Evolutionary conservation across 2,888 invertebrate species (phyloP).

Genomic region (Thymelicus acteon): DNA sequence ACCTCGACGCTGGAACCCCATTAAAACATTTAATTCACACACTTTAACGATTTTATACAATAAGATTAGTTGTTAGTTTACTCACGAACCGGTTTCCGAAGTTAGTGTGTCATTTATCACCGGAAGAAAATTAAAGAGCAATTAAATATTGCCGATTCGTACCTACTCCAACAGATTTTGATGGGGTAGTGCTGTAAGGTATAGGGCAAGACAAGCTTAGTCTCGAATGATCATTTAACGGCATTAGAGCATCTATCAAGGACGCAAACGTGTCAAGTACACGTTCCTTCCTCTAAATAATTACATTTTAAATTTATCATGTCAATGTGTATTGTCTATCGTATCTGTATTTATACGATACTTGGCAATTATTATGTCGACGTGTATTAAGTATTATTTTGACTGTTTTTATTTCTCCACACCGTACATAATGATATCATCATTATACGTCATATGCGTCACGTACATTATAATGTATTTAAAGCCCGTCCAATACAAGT

Average conservation of each 20-base stretch:
- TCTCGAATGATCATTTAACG: slow-evolving; percentile 29
- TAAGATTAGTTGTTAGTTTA: slow-evolving; percentile 73
- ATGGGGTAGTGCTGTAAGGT: slow-evolving; percentile 43
- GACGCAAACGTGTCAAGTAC: neutral
- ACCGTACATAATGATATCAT: too few relatives aligned
- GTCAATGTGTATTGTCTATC: neutral
- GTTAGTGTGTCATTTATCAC: slow-evolving; percentile 44
- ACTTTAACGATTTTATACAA: slow-evolving; percentile 53
- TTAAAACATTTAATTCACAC: slow-evolving; percentile 78
- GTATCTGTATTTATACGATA: neutral
- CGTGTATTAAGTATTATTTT: too few relatives aligned
- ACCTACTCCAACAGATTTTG: slow-evolving; percentile 23
- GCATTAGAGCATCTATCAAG: slow-evolving; percentile 3
- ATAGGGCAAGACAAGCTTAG: slow-evolving; percentile 48
- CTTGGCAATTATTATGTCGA: too few relatives aligned
- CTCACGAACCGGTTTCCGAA: slow-evolving; percentile 54
- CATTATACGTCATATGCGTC: too few relatives aligned
- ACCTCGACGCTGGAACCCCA: slow-evolving; percentile 85
- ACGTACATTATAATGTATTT: too few relatives aligned
- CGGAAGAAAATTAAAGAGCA: slow-evolving; percentile 23
- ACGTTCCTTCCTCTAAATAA: too few relatives aligned
- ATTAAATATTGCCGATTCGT: slow-evolving; percentile 42
- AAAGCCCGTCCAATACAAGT: too few relatives aligned
- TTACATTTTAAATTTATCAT: neutral
- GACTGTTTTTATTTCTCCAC: too few relatives aligned